Percentiles rank a stretch among this genome's conserved stretches.
These are phyloP conservation scores for Symphodus melops DNA, from an alignment of 2,113 vertebrate genomes.

Conservation along the genomic window DNA sequence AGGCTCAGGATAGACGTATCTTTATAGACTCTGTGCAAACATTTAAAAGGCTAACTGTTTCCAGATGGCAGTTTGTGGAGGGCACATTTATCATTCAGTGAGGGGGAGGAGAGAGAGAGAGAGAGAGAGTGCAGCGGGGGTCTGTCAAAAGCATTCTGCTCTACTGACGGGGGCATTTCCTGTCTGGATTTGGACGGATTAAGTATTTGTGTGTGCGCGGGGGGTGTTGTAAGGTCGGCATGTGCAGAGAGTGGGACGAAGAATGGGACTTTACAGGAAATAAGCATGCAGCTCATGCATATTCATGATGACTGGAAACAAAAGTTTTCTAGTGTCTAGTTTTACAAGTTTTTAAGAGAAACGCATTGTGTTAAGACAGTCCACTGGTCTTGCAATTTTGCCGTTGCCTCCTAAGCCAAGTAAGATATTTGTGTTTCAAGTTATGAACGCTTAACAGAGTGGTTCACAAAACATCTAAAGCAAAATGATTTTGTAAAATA, in stretches of 20 bases:
- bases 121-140: conserved; percentile 53
- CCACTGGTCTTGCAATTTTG: neutral
- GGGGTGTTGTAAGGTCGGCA: conserved; percentile 41
- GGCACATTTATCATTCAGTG: conserved; percentile 62
- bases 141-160: conserved; percentile 77
- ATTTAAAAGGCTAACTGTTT: conserved; percentile 72
- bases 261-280: conserved; percentile 10
- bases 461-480: neutral
- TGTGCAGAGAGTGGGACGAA: conserved; percentile 31
- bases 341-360: neutral
- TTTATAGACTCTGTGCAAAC: conserved; percentile 65
- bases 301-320: neutral
- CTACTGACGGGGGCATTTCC: conserved; percentile 79
- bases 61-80: conserved; percentile 74
- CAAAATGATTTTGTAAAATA: neutral
- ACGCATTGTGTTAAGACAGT: neutral
- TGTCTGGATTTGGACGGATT: conserved; percentile 76
- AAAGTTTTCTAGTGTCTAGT: neutral
- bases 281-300: neutral
- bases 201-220: conserved; percentile 62
- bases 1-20: conserved; percentile 43
- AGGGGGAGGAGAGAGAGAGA: conserved; percentile 28
- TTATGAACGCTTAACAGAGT: neutral
- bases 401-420: neutral
- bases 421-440: neutral